A percentile compares a stretch with the other conserved stretches of the same genome.
These are phyloP conservation scores for Doryteuthis pealeii DNA, from an alignment of 1,140 invertebrate species.

Conservation along the genomic window DNA sequence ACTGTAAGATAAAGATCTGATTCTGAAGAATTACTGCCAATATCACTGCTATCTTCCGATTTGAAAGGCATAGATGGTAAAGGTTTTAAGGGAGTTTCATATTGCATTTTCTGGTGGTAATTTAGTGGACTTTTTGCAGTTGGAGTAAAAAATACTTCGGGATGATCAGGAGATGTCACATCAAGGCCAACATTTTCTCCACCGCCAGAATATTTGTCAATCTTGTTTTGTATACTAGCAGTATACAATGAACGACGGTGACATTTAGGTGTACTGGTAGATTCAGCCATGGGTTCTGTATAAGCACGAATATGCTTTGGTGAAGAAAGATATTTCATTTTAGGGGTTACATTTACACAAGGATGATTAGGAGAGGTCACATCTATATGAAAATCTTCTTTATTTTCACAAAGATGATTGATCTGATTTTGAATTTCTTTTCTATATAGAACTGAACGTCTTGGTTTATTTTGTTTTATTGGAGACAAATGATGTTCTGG, in stretches of 20 bases:
- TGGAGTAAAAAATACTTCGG: background rate
- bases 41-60: no score
- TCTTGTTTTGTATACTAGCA: constrained; percentile 13
- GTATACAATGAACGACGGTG: background rate
- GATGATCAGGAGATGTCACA: constrained; percentile 29
- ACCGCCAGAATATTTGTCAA: constrained; percentile 10
- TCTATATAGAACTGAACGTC: background rate
- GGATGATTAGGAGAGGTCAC: constrained; percentile 24
- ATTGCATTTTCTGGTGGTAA: no score
- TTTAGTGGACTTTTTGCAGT: background rate
- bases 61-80: no score
- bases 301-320: background rate
- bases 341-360: background rate
- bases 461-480: background rate
- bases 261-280: background rate
- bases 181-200: constrained; percentile 25
- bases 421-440: background rate
- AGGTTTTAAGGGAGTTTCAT: no score
- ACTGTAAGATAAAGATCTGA: background rate
- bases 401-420: background rate
- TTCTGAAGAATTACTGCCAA: no score
- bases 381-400: constrained; percentile 13
- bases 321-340: background rate
- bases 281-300: no score
- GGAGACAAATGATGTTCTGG: background rate